Evolutionary conservation across 2,797 vertebrate species (phyloP).

Genomic region (Anomalospiza imberbis): DNA sequence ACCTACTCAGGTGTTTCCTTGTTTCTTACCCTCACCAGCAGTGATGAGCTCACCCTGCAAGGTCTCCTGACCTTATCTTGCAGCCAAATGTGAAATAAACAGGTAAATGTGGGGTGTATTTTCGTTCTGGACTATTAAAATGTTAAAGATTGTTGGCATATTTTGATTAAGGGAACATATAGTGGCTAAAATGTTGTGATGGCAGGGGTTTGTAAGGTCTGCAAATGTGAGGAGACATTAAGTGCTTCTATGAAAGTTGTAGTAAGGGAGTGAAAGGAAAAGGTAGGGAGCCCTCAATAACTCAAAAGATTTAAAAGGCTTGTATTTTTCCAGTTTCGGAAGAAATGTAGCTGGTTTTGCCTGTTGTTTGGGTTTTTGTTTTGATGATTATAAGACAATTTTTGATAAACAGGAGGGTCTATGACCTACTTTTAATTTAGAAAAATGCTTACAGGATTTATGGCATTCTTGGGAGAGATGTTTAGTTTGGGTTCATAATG

Average conservation of each 20-base stretch:
- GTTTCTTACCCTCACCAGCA: neutral
- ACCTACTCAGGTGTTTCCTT: neutral
- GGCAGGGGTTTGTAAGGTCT: neutral
- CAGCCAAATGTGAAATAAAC: neutral
- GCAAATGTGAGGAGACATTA: accelerated
- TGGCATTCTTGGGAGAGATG: accelerated
- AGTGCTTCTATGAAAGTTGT: accelerated
- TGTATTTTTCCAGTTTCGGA: neutral
- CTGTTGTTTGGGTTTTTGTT: neutral
- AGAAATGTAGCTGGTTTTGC: neutral
- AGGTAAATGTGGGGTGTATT: accelerated
- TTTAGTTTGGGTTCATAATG: neutral
- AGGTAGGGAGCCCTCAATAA: neutral
- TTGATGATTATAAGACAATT: neutral
- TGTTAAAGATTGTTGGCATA: accelerated
- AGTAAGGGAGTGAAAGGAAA: neutral
- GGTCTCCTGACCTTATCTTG: neutral
- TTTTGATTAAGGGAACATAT: accelerated
- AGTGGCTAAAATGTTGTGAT: neutral
- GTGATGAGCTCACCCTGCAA: neutral
- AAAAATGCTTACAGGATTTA: neutral
- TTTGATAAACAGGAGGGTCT: neutral
- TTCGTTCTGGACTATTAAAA: neutral
- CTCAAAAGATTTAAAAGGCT: neutral
- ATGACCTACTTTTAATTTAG: neutral